Conservation (phyloP, 1,140 invertebrate species). For the Drosophila micromelanica region DNA sequence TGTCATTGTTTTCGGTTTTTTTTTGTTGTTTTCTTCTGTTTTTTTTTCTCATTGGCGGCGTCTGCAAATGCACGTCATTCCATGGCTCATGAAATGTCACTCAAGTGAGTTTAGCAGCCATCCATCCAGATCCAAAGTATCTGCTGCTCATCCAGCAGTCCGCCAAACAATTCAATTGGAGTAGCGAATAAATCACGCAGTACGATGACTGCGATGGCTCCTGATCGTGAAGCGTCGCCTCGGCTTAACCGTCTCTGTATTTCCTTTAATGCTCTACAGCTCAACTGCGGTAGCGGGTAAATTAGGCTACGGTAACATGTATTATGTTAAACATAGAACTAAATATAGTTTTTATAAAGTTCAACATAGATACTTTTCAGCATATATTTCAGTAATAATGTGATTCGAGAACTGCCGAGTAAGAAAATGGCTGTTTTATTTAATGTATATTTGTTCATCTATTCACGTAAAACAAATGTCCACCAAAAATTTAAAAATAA, state of each 20-base stretch:
- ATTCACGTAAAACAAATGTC: too few relatives aligned
- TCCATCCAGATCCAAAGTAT: constrained; percentile 17
- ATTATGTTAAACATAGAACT: not conserved
- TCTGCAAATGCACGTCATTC: constrained; percentile 73
- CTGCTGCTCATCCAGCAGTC: constrained; percentile 31
- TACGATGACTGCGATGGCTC: constrained; percentile 42
- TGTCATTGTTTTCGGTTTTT: constrained; percentile 24
- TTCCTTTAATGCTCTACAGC: constrained; percentile 23
- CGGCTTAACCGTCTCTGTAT: constrained; percentile 17
- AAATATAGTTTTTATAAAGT: not conserved
- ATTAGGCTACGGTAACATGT: not conserved
- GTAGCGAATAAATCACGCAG: constrained; percentile 79
- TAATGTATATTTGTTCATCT: too few relatives aligned
- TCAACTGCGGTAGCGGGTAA: not conserved
- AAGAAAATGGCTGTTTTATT: too few relatives aligned
- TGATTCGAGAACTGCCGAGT: not conserved
- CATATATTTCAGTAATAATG: not conserved
- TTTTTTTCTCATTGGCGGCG: constrained; percentile 42
- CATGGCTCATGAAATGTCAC: constrained; percentile 76
- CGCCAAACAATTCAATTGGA: constrained; percentile 81
- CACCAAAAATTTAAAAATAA: too few relatives aligned
- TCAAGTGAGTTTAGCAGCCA: constrained; percentile 49
- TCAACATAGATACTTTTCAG: too few relatives aligned
- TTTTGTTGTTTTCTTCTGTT: constrained; percentile 26
- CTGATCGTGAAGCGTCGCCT: constrained; percentile 40